phyloP scores from a whole-genome alignment of 2,888 invertebrate genomes.

The Melipona beecheii region DNA sequence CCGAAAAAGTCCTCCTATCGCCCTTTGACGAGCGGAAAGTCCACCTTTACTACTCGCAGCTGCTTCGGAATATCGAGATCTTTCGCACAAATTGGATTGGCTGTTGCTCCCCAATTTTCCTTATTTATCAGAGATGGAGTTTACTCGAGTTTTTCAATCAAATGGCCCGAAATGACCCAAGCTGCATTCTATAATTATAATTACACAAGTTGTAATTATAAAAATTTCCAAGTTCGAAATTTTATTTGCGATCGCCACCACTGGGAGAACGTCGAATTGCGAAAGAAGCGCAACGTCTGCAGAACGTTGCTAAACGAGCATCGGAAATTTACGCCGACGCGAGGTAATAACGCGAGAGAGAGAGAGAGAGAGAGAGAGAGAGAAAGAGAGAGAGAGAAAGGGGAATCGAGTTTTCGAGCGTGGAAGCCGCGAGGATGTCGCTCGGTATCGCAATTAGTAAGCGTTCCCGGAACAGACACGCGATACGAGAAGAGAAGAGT shows the following conservation, averaged over 20 bases:
- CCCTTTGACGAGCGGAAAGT: constrained; percentile 38
- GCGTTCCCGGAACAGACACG: constrained; percentile 66
- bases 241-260: neutral
- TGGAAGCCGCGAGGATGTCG: constrained; percentile 36
- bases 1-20: constrained; percentile 31
- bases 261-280: neutral
- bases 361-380: neutral
- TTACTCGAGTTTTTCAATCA: neutral
- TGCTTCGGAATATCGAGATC: neutral
- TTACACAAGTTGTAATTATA: too few relatives aligned
- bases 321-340: constrained; percentile 19
- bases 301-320: constrained; percentile 14
- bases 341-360: constrained; percentile 12
- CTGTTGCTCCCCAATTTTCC: too few relatives aligned
- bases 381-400: neutral
- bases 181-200: too few relatives aligned
- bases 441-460: constrained; percentile 46
- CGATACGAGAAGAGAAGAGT: constrained; percentile 58
- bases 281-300: neutral
- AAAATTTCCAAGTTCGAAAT: neutral
- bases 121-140: neutral
- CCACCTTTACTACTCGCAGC: constrained; percentile 55
- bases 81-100: too few relatives aligned
- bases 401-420: constrained; percentile 36
- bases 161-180: too few relatives aligned